Evolutionary conservation across 2,113 vertebrate species (phyloP).

Genomic region (Rana temporaria): DNA sequence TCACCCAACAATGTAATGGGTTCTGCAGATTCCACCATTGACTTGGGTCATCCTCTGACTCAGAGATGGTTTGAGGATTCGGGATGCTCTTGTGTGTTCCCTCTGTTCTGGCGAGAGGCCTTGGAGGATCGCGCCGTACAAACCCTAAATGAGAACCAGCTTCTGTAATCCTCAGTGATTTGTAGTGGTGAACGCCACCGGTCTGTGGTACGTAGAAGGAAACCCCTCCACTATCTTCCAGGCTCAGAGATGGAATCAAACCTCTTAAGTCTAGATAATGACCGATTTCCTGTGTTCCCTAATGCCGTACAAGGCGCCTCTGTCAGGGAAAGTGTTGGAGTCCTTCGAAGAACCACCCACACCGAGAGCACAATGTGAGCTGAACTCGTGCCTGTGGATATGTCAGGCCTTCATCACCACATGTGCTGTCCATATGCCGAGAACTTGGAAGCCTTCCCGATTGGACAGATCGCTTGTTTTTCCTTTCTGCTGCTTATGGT

Average conservation of each 20-base stretch:
- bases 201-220: too few species aligned
- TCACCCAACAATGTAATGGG: background rate
- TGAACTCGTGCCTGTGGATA: background rate
- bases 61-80: background rate
- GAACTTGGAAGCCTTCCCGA: background rate
- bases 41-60: background rate
- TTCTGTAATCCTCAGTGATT: background rate
- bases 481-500: background rate
- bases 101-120: background rate
- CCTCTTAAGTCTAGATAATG: background rate
- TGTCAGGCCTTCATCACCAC: background rate
- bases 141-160: slow-evolving; percentile 1
- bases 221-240: background rate
- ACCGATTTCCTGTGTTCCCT: background rate
- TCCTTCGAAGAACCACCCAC: slow-evolving; percentile 8
- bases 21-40: background rate
- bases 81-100: background rate
- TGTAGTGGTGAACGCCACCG: background rate
- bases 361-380: background rate
- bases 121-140: background rate
- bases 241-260: background rate
- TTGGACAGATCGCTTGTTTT: background rate
- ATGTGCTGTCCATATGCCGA: slow-evolving; percentile 46
- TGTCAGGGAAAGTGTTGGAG: slow-evolving; percentile 12
- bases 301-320: background rate